Conservation (phyloP, 2,797 vertebrate species). For the Discoglossus pictus region DNA sequence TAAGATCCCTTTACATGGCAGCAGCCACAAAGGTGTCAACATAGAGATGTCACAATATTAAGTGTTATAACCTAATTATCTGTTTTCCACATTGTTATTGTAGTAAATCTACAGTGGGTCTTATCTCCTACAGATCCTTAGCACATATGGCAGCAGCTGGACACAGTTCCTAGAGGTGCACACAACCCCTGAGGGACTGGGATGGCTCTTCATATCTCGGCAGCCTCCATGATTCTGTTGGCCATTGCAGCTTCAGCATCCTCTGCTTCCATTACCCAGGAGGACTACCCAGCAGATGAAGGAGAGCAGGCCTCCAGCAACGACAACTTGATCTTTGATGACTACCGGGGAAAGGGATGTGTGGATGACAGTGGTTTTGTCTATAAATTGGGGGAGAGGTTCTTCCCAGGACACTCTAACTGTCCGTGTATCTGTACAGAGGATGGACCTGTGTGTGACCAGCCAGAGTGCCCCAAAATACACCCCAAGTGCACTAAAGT, state of each 20-base stretch:
- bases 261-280: slow-evolving; percentile 83
- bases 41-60: too few species aligned
- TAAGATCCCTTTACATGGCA: too few species aligned
- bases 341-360: slow-evolving; percentile 97
- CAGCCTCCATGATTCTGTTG: slow-evolving; percentile 84
- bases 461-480: slow-evolving; percentile 97
- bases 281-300: slow-evolving; percentile 92
- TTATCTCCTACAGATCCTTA: not conserved
- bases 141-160: slow-evolving; percentile 72
- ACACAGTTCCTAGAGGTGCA: slow-evolving; percentile 65
- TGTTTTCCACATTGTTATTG: too few species aligned
- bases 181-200: slow-evolving; percentile 71
- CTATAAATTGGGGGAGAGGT: slow-evolving; percentile 96
- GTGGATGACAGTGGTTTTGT: slow-evolving; percentile 99
- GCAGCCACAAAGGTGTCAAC: too few species aligned
- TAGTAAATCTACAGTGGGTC: too few species aligned
- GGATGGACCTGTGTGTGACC: slow-evolving; percentile 97
- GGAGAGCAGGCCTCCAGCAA: slow-evolving; percentile 87
- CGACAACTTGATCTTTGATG: slow-evolving; percentile 93
- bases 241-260: slow-evolving; percentile 78
- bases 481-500: slow-evolving; percentile 99
- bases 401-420: slow-evolving; percentile 98
- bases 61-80: too few species aligned
- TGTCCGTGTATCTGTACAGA: slow-evolving; percentile 97
- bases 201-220: slow-evolving; percentile 88